Evolutionary conservation across 2,888 invertebrate species (phyloP), one percentile per base, ranked within the genome.

Genomic region (Ptychoptera contaminata): DNA sequence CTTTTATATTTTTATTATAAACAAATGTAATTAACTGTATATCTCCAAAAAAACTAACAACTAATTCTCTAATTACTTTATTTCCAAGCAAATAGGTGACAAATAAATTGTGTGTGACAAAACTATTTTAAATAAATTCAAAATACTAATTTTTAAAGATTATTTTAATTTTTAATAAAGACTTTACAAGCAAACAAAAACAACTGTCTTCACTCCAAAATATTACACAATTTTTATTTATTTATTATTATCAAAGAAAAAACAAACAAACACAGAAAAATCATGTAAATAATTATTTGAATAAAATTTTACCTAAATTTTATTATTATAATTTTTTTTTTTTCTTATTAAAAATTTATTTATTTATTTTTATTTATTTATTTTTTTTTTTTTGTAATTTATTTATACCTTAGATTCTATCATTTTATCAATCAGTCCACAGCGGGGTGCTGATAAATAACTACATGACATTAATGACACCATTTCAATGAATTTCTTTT

Each of bases 381-480:
- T 32, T 30, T 30, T 30, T 30, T 6, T 30, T 30, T 9, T 30
- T 9, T 32, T 36, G 23, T 12, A 31, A 15, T 15, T 37, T 42
- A 43, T 42, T 29, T 32, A 50, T 65, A 65, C 65, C 65, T 65
- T 65, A 49, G 65, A 63, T 51, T 65, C 65, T 53, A 65, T 64
- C 65, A 65, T 65, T 59, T 65, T 65, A 53, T 65, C 65, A 58
- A 65, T 65, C 61, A 65, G 61, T 61, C 65, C 65, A 59, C 65
- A 65, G 51, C 64, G 58, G 50, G 63, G 60, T 44, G 48, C 48
- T 55, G 63, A 63, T 54, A 63, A 60, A 54, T 63, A 65, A 56
- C 60, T 65, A 51, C 61, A 65, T 49, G 65, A 65, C 65, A 65
- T 63, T 55, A 65, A 52, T 54, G 65, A 65, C 56, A 65, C 65